A percentile compares a stretch with the other conserved stretches of the same genome.
Evolutionary conservation across 2,113 vertebrate genomes (phyloP).

Genomic region (Cervus canadensis): DNA sequence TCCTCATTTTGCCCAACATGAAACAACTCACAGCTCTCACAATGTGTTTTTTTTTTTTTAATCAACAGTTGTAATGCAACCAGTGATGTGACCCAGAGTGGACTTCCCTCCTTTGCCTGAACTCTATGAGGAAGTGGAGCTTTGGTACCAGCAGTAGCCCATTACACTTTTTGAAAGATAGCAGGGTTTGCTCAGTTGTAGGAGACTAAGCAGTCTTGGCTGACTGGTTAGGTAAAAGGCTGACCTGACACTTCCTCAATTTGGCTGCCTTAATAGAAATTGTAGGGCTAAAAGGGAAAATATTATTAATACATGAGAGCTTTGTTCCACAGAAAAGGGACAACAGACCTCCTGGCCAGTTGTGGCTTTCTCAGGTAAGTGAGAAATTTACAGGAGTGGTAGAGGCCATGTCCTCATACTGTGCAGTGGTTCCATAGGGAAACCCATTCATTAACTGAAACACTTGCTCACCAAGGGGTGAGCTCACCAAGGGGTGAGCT

Average conservation of each 20-base stretch:
- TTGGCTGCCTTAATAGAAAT: background rate
- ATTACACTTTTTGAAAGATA: background rate
- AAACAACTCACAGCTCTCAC: background rate
- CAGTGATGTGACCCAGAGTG: background rate
- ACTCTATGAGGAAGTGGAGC: background rate
- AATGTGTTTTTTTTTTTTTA: background rate
- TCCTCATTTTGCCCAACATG: background rate
- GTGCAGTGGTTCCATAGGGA: background rate
- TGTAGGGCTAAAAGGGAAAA: background rate
- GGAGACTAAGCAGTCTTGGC: background rate
- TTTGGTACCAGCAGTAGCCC: background rate
- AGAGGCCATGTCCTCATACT: background rate
- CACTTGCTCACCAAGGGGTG: background rate
- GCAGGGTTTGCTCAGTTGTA: background rate
- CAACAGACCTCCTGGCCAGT: background rate
- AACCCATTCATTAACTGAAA: background rate
- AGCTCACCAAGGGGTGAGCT: too few relatives aligned
- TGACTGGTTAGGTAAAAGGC: background rate
- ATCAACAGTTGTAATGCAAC: background rate
- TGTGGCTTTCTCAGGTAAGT: background rate
- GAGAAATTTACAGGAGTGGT: background rate
- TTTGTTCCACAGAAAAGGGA: background rate
- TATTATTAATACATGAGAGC: background rate
- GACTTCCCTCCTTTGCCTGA: background rate
- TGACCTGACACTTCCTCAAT: background rate